These are phyloP conservation scores for Caenorhabditis sp. DNA, from an alignment of 2,888 invertebrate species.

Conservation along the genomic window DNA sequence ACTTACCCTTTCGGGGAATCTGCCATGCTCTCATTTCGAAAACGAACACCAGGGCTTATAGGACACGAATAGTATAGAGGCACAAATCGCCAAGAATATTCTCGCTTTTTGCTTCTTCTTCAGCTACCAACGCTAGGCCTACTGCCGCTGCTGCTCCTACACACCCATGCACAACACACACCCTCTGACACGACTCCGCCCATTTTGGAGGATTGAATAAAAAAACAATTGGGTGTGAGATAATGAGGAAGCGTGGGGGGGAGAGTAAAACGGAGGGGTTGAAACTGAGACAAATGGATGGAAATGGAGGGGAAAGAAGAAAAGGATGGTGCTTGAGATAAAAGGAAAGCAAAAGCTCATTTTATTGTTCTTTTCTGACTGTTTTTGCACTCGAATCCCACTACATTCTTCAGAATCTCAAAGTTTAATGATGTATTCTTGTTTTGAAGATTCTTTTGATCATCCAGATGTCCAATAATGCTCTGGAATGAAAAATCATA, in stretches of 20 bases:
- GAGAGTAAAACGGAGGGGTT: conserved; percentile 16
- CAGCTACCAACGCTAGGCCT: conserved; percentile 32
- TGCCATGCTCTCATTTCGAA: conserved; percentile 61
- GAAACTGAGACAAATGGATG: conserved; percentile 15
- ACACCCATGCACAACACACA: conserved; percentile 8
- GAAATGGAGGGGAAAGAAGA: neutral
- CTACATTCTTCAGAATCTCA: neutral
- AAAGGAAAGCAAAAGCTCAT: conserved; percentile 38
- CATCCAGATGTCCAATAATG: conserved; percentile 10
- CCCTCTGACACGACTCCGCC: conserved; percentile 34
- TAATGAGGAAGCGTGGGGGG: conserved; percentile 46
- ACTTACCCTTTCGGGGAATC: conserved; percentile 54
- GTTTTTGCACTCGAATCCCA: neutral
- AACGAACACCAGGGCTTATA: conserved; percentile 23
- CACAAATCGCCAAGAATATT: conserved; percentile 28
- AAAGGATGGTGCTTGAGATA: conserved; percentile 33
- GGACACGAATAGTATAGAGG: neutral
- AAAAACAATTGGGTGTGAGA: conserved; percentile 59
- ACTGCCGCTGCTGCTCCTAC: neutral
- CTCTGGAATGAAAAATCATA: neutral
- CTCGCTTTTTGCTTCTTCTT: conserved; percentile 49
- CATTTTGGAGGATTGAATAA: conserved; percentile 57
- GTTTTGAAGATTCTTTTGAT: conserved; percentile 7
- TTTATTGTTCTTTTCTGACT: conserved; percentile 23
- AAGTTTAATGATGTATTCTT: conserved; percentile 6